Conservation (phyloP, 2,797 vertebrate genomes). For the Ptychobarbus kaznakovi region DNA sequence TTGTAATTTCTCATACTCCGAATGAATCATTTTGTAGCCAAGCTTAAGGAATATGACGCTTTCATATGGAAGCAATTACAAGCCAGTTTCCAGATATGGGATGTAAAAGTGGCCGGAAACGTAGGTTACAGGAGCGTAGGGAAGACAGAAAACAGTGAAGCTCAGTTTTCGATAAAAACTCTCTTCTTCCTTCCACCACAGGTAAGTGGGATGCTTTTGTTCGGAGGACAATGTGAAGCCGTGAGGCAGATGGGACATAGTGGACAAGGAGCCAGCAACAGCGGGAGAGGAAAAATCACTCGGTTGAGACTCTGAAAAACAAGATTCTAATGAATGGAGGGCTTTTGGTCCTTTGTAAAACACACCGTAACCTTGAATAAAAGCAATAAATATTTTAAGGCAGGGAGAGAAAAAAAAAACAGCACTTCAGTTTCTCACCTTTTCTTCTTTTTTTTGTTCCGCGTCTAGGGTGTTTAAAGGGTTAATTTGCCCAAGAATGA, state of each 20-base stretch:
- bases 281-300: conserved; percentile 9
- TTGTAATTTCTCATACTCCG: not conserved
- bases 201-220: conserved; percentile 45
- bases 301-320: not conserved
- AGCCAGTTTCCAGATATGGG: conserved; percentile 64
- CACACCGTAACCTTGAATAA: not conserved
- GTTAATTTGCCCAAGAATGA: not conserved
- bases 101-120: not conserved
- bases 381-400: not conserved
- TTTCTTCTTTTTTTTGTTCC: no score
- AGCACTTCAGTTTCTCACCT: not conserved
- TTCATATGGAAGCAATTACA: conserved; percentile 75
- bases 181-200: conserved; percentile 10
- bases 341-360: not conserved
- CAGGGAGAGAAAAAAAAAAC: not conserved
- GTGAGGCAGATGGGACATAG: conserved; percentile 26
- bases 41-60: not conserved
- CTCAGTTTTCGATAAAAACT: not conserved
- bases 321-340: not conserved
- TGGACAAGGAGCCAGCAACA: conserved; percentile 14
- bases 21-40: not conserved
- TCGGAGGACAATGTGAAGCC: conserved; percentile 12
- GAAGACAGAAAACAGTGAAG: conserved; percentile 34
- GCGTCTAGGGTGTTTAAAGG: not conserved
- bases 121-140: not conserved